Evolutionary conservation across 2,888 invertebrate genomes (phyloP).

Genomic region (Epiblema foenella): DNA sequence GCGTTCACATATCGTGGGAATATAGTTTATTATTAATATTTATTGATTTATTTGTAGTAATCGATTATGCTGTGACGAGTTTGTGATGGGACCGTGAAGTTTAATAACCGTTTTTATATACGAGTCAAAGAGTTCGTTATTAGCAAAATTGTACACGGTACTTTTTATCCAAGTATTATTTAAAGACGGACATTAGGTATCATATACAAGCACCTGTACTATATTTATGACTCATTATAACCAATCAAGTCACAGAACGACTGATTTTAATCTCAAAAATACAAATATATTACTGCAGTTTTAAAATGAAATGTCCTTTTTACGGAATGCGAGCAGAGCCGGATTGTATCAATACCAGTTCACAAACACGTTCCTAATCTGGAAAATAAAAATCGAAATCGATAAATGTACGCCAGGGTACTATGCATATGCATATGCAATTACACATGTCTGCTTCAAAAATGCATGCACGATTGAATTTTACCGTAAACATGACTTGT

Average conservation of each 20-base stretch:
- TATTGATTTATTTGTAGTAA: constrained; percentile 26
- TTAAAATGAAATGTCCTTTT: too few relatives aligned
- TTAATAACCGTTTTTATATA: constrained; percentile 4
- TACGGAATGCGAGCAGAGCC: too few relatives aligned
- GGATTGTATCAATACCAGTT: too few relatives aligned
- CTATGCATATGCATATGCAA: not conserved
- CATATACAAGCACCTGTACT: too few relatives aligned
- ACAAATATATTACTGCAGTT: too few relatives aligned
- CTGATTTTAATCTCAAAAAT: too few relatives aligned
- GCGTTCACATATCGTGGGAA: constrained; percentile 20
- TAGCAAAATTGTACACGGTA: not conserved
- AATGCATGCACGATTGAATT: constrained; percentile 55
- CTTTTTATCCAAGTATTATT: not conserved
- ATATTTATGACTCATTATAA: too few relatives aligned
- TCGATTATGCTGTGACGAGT: constrained; percentile 36
- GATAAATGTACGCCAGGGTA: not conserved
- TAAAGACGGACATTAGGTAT: too few relatives aligned
- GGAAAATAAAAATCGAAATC: not conserved
- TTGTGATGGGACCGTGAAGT: constrained; percentile 31
- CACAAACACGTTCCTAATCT: not conserved
- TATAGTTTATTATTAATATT: constrained; percentile 22
- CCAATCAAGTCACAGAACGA: too few relatives aligned
- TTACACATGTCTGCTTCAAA: constrained; percentile 43
- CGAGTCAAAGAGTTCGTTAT: not conserved
- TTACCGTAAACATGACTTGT: constrained; percentile 62